Evolutionary conservation across 2,888 invertebrate species (phyloP), one percentile per base, ranked within the genome.

Genomic region (Diplazon laetatorius): DNA sequence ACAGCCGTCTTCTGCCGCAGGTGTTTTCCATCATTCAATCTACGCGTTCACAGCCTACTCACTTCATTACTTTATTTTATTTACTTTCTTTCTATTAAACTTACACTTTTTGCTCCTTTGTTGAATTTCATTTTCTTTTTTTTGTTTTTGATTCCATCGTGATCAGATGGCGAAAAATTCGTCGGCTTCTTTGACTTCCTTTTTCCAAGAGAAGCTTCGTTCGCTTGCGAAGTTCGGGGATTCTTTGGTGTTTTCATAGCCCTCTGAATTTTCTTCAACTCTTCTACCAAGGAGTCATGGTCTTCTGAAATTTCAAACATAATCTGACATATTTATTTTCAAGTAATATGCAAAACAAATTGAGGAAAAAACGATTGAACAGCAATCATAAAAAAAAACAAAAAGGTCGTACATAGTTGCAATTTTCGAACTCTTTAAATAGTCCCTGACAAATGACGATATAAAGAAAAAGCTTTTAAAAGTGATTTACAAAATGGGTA

Each of bases 151-250:
- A n/a, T n/a, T 50, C 5, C 50, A 18, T 3, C 16, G 20, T 65
- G 25, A 62, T 62, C 50, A 10, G 65, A 65, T 50, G 65, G 65
- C 20, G 52, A 65, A 50, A 50, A 65, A 39, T 20, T 65, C 16
- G 2, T 65, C 18, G 65, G 65, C 65, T 65, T 65, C 65, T 52
- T 16, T n/a, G 39, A 50, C 16, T 39, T 35, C 42, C 39, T 65
- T 52, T 50, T 65, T 8, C 65, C 65, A 30, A 52, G 37, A 14
- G 22, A 16, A 18, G 20, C 65, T 14, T 18, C 10, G 20, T 48
- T 39, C 10, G 50, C 48, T 35, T 12, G 65, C 50, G 52, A 39
- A 6, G 39, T 25, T 37, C 16, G 18, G 16, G 18, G 12, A n/a
- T 39, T 52, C 37, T 65, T 65, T 37, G 37, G 5, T 39, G n/a